Conservation (phyloP, 1,140 invertebrate species). For the Eriosoma lanigerum region DNA sequence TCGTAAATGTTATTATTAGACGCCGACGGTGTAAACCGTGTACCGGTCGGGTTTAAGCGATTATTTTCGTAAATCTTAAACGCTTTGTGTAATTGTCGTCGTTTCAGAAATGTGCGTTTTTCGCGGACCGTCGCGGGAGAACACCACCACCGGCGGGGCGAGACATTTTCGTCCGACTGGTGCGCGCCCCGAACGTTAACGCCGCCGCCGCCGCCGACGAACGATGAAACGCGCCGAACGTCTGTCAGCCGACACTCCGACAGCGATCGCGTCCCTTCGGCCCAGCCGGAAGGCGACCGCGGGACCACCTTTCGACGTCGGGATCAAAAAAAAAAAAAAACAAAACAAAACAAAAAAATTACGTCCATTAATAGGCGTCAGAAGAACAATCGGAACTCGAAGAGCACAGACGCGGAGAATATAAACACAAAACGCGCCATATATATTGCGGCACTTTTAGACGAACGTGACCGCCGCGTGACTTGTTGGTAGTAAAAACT, state of each 20-base stretch:
- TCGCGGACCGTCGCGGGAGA: neutral
- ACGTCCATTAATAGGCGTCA: conserved; percentile 32
- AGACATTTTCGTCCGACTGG: conserved; percentile 36
- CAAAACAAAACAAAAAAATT: conserved; percentile 30
- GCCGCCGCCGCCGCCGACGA: neutral
- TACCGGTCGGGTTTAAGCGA: too few species aligned
- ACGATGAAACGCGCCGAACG: neutral
- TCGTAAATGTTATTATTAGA: too few species aligned
- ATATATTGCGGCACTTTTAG: too few species aligned
- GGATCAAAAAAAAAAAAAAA: neutral
- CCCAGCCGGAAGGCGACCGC: too few species aligned
- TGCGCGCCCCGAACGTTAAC: conserved; percentile 7
- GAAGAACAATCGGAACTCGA: neutral
- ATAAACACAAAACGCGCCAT: too few species aligned
- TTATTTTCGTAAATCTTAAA: too few species aligned
- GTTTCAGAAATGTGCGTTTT: neutral
- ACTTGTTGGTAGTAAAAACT: too few species aligned
- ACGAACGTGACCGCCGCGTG: too few species aligned
- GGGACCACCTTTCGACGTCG: neutral
- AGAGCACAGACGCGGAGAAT: too few species aligned
- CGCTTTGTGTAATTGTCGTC: neutral
- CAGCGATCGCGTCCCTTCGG: neutral
- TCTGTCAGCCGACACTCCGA: neutral
- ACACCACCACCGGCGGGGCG: neutral
- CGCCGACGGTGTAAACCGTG: too few species aligned